phyloP scores from a whole-genome alignment of 2,113 vertebrate genomes.

The Platichthys flesus region DNA sequence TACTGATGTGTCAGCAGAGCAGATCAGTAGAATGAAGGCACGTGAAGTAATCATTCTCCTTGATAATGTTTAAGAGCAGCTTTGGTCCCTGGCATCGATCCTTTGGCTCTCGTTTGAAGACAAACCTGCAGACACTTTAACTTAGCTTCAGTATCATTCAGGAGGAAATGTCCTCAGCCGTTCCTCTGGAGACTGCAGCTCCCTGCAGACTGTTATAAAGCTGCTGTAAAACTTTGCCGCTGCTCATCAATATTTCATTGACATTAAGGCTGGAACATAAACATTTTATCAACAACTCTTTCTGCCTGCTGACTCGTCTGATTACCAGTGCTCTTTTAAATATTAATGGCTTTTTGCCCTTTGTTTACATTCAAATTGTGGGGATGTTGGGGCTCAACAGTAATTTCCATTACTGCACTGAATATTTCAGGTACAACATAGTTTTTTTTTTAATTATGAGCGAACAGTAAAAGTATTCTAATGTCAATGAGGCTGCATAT shows the following conservation, averaged over 20 bases:
- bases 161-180: slow-evolving; percentile 9
- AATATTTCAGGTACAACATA: no score
- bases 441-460: not conserved
- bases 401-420: not conserved
- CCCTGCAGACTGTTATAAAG: slow-evolving; percentile 20
- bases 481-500: not conserved
- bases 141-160: not conserved
- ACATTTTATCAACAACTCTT: slow-evolving; percentile 65
- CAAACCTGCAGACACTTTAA: not conserved
- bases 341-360: slow-evolving; percentile 8
- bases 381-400: not conserved
- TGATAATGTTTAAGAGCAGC: not conserved
- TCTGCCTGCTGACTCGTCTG: slow-evolving; percentile 27
- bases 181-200: slow-evolving; percentile 11
- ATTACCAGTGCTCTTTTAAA: slow-evolving; percentile 35
- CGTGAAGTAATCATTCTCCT: not conserved
- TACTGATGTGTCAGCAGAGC: not conserved
- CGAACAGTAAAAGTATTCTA: not conserved
- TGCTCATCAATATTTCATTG: slow-evolving; percentile 67
- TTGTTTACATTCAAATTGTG: not conserved
- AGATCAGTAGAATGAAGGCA: not conserved
- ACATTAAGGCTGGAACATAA: slow-evolving; percentile 57
- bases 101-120: not conserved
- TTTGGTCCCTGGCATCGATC: not conserved
- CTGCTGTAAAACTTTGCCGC: slow-evolving; percentile 45